These are phyloP conservation scores for Bucorvus abyssinicus DNA, from an alignment of 2,797 vertebrate genomes.

Conservation along the genomic window DNA sequence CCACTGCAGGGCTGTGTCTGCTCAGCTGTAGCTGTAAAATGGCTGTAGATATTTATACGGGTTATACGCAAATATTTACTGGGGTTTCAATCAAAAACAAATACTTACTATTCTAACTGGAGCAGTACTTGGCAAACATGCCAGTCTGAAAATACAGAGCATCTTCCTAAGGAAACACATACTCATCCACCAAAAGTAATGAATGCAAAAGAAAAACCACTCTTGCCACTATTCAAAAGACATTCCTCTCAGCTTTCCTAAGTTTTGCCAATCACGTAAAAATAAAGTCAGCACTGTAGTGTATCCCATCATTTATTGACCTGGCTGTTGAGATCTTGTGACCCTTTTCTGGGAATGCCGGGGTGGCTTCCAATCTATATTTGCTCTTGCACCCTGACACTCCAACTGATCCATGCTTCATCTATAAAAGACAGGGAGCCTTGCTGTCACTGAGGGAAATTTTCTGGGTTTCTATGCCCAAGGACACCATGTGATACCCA, in stretches of 20 bases:
- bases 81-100: conserved; percentile 35
- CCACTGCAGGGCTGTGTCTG: neutral
- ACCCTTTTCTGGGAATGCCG: neutral
- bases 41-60: neutral
- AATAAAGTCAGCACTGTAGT: neutral
- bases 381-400: neutral
- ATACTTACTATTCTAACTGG: conserved; percentile 42
- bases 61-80: conserved; percentile 33
- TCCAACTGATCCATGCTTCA: neutral
- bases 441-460: neutral
- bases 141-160: neutral
- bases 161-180: conserved; percentile 29
- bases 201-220: neutral
- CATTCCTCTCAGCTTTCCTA: neutral
- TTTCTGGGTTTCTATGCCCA: neutral
- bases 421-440: neutral
- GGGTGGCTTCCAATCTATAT: neutral
- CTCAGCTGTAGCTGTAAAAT: neutral
- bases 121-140: neutral
- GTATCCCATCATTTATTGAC: neutral
- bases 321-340: neutral
- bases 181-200: neutral
- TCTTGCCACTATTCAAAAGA: neutral
- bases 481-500: neutral
- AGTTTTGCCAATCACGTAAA: neutral